These are phyloP conservation scores for Orestias chungarensis DNA, from an alignment of 2,797 vertebrate species.

Conservation along the genomic window DNA sequence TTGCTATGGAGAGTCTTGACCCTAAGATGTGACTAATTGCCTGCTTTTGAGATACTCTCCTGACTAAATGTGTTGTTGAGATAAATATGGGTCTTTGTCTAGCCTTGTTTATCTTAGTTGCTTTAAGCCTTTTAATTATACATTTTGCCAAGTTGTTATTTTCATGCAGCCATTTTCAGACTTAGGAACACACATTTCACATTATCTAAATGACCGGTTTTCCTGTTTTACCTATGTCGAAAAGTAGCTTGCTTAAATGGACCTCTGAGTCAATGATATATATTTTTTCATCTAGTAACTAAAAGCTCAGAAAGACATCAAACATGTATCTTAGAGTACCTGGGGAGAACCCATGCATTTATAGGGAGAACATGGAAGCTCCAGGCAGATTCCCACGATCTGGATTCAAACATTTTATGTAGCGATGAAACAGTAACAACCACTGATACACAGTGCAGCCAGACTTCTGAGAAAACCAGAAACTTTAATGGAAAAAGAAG, in stretches of 20 bases:
- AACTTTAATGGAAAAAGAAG: background rate
- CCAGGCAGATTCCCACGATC: background rate
- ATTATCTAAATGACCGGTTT: background rate
- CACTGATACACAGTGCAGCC: background rate
- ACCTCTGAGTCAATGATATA: background rate
- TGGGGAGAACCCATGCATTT: background rate
- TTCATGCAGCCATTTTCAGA: background rate
- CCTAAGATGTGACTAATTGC: background rate
- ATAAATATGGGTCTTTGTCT: conserved; percentile 4
- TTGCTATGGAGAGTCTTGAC: background rate
- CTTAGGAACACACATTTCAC: conserved; percentile 1
- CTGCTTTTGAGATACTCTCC: background rate
- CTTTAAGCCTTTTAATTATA: conserved; percentile 8
- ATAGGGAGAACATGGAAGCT: background rate
- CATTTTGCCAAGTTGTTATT: background rate
- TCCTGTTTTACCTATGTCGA: background rate
- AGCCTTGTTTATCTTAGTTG: background rate
- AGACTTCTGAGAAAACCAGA: background rate
- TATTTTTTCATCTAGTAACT: background rate
- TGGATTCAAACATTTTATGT: background rate
- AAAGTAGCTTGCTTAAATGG: background rate
- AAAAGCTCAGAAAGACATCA: background rate
- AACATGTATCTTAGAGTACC: background rate
- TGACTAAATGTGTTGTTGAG: background rate
- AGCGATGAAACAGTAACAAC: background rate